These are phyloP conservation scores for Sebastes oblongus DNA, from an alignment of 2,797 vertebrate genomes.

Conservation along the genomic window DNA sequence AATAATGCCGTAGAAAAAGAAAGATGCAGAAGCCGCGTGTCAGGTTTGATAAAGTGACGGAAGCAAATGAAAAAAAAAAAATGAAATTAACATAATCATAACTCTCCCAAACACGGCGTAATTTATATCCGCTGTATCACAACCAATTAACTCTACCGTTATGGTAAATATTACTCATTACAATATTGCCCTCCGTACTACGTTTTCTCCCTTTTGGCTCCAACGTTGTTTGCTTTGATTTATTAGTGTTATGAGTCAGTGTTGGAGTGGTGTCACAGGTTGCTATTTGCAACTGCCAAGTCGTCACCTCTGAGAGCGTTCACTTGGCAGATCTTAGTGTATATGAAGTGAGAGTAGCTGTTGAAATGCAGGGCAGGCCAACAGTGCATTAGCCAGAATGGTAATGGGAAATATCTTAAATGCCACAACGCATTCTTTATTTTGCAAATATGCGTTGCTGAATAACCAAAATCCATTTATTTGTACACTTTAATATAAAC, in stretches of 20 bases:
- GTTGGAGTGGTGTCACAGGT: conserved; percentile 49
- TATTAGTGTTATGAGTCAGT: conserved; percentile 33
- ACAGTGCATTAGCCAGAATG: conserved; percentile 34
- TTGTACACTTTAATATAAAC: conserved; percentile 15
- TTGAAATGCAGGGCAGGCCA: conserved; percentile 24
- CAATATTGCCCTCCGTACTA: conserved; percentile 48
- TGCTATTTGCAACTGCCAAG: conserved; percentile 63
- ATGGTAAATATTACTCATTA: conserved; percentile 63
- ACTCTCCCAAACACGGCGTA: conserved; percentile 31
- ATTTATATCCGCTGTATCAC: conserved; percentile 58
- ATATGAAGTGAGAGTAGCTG: conserved; percentile 38
- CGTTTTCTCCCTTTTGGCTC: conserved; percentile 29
- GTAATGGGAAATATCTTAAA: conserved; percentile 40
- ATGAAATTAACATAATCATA: conserved; percentile 40
- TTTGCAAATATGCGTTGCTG: not conserved
- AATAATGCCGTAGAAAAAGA: not conserved
- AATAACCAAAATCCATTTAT: conserved; percentile 22
- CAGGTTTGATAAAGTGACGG: conserved; percentile 37
- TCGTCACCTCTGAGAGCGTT: conserved; percentile 52
- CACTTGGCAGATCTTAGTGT: conserved; percentile 53
- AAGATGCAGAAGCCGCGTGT: not conserved
- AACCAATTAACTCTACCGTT: conserved; percentile 54
- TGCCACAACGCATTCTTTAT: conserved; percentile 15
- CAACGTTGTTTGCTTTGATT: conserved; percentile 52
- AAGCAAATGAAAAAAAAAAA: conserved; percentile 27